Evolutionary conservation across 2,797 vertebrate genomes (phyloP), one percentile per base, ranked within the genome.

Genomic region (Glossophaga mutica): DNA sequence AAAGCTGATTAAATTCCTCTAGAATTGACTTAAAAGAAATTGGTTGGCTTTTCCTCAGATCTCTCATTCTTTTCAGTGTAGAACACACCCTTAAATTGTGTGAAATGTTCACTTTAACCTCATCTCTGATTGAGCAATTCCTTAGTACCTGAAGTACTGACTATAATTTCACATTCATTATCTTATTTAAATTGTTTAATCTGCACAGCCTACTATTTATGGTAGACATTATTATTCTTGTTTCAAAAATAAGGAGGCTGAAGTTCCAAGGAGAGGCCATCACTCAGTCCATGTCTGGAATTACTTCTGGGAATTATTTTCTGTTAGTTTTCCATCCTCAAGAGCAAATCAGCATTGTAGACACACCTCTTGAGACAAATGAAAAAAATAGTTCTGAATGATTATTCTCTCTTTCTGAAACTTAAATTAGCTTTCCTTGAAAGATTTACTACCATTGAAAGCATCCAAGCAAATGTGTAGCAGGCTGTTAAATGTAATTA

Each of bases 351-450:
- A 65, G 52, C 68, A 73, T 55, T 19, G 37, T 52, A 34, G 14
- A 21, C 26, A n/a, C 42, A 9, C 39, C 74, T 81, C 68, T 92
- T 70, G 65, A 96, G 67, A 84, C n/a, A 94, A 81, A 87, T 87
- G 32, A 94, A 85, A 84, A 84, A n/a, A 87, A 59, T 74, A 44
- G 34, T 90, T 92, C 39, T 59, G 55, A 90, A 50, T 65, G 24
- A 57, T 92, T 87, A 59, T 81, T 85, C 34, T 87, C 57, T 90
- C 71, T 85, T 93, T 81, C 26, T 87, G n/a, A 83, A 82, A 29
- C 37, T 74, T 95, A 93, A 71, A 81, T 93, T 71, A 42, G 12
- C 37, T 90, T 94, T 82, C 44, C 67, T 46, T 71, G n/a, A 46
- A 90, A 95, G 55, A 83, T 82, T 85, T 91, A 78, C 22, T 94